Base-by-base conservation (phyloP, 23 tunicate genomes). In the Trididemnum clinides region DNA sequence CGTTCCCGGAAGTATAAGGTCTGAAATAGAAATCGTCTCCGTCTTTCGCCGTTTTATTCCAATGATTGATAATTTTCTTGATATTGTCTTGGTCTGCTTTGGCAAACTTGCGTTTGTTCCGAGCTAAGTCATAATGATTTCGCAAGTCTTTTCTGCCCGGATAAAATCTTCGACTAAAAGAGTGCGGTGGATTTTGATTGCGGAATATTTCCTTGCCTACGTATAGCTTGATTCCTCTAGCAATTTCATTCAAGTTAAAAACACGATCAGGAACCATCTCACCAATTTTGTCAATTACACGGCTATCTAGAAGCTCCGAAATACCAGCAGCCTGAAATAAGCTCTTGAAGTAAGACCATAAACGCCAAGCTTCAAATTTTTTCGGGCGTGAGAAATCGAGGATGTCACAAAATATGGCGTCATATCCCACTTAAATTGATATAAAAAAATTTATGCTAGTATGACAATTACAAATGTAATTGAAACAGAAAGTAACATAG, bases 1-100 rank as follows among this genome's bases (percentile, higher is more conserved):
- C 26, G 0, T 33, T 26, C 1, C 49, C 72, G 34, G 85, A 6
- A 1, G 28, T 21, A 51, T 80, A 80, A 26, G 85, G 85, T 19
- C 85, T 72, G n/a, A 80, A 80, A 1, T 32, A 21, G 1, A 80
- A 32, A 0, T 80, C 59, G 74, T 80, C 85, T 3, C n/a, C 50
- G 10, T 29, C 26, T 1, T 5, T 59, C 10, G 44, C 23, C 1
- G 39, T 1, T 33, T 58, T 34, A 10, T 32, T 30, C 85, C 85
- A 80, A 32, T 80, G 50, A 58, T 80, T 26, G 21, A 80, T 3
- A 39, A 58, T 0, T 28, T 0, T 28, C 1, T 2, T 1, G 15
- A 57, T 4, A 62, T 80, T 80, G 1, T 32, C 72, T 59, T 80
- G 85, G 28, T 80, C 85, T 20, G 59, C 20, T 28, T 80, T 80